Conservation (phyloP, 2,113 vertebrate genomes). For the Notarius lentiginosus region DNA sequence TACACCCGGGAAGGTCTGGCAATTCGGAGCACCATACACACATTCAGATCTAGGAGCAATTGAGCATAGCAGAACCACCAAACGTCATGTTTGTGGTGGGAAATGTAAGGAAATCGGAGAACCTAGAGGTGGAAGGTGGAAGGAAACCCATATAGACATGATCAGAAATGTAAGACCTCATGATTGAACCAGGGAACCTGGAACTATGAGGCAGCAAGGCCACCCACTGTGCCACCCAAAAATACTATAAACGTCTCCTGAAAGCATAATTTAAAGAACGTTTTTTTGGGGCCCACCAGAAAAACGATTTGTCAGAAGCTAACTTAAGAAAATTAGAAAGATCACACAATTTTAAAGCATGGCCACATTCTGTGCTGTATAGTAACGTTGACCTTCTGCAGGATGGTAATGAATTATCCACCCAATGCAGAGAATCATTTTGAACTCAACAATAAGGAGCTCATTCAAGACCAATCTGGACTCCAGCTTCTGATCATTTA, state of each 20-base stretch:
- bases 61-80: neutral
- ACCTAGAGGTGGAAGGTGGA: neutral
- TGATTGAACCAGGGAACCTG: neutral
- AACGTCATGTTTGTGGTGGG: neutral
- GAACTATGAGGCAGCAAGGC: neutral
- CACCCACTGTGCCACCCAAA: neutral
- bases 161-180: neutral
- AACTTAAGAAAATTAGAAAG: neutral
- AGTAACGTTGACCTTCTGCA: neutral
- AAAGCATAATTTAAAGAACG: neutral
- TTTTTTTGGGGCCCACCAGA: neutral
- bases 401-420: neutral
- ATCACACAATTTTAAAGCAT: neutral
- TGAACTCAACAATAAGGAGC: neutral
- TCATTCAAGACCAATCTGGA: conserved; percentile 37
- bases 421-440: neutral
- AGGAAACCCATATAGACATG: neutral
- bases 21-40: neutral
- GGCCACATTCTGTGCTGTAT: neutral
- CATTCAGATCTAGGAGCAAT: neutral
- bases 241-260: neutral
- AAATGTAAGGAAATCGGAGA: too few relatives aligned
- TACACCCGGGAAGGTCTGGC: neutral
- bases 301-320: neutral
- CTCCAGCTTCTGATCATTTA: neutral